phyloP scores from a whole-genome alignment of 2,797 vertebrate genomes.

The Anguilla anguilla region DNA sequence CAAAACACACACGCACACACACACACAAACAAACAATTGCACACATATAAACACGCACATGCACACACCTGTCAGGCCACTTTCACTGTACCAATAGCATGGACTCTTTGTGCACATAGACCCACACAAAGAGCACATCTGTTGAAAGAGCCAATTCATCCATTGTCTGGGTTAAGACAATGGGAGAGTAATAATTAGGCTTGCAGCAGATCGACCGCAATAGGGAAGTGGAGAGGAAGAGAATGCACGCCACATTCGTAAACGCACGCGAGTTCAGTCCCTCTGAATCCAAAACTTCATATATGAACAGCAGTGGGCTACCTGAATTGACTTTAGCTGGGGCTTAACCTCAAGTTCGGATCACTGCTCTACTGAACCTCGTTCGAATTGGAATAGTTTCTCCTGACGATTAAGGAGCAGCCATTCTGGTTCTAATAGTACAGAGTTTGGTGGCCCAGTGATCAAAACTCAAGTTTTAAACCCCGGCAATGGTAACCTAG shows the following conservation, averaged over 20 bases:
- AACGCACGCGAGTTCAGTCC: constrained; percentile 5
- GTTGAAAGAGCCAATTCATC: neutral
- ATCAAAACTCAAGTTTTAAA: neutral
- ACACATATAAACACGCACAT: constrained; percentile 21
- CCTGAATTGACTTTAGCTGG: neutral
- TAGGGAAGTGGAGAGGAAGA: neutral
- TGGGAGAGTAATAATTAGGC: neutral
- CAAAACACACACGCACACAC: constrained; percentile 15
- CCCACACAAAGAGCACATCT: constrained; percentile 25
- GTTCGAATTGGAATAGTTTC: neutral
- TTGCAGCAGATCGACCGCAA: neutral
- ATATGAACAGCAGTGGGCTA: neutral
- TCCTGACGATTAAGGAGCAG: neutral
- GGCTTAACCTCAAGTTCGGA: neutral
- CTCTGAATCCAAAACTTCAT: neutral
- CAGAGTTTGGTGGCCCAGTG: neutral
- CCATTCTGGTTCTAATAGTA: neutral
- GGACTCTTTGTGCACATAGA: constrained; percentile 64
- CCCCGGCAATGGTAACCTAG: neutral
- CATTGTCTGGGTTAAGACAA: constrained; percentile 17
- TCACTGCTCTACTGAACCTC: neutral
- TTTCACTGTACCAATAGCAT: constrained; percentile 67
- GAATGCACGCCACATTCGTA: neutral
- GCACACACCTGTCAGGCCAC: constrained; percentile 38
- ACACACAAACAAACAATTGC: neutral